phyloP scores from a whole-genome alignment of 2,797 vertebrate genomes.

The Clarias platycephalus region DNA sequence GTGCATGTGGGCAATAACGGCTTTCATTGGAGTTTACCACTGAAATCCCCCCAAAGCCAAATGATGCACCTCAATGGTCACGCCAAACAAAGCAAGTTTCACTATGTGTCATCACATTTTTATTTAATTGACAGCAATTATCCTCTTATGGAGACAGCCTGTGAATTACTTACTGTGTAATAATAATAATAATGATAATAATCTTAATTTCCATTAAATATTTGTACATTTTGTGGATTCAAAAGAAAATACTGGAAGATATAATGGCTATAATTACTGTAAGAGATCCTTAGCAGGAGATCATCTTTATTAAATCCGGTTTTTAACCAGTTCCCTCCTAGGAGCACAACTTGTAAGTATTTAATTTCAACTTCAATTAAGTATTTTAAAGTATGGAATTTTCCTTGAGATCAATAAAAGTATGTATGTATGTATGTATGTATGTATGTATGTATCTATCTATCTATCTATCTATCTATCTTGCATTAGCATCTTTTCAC shows the following conservation, averaged over 20 bases:
- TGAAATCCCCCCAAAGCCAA: conserved; percentile 53
- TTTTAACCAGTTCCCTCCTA: not conserved
- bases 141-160: conserved; percentile 5
- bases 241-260: not conserved
- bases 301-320: not conserved
- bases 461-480: no score
- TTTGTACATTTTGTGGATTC: not conserved
- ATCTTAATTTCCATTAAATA: not conserved
- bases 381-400: no score
- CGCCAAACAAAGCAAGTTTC: conserved; percentile 48
- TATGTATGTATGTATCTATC: no score
- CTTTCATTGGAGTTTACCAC: conserved; percentile 55
- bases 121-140: conserved; percentile 12
- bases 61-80: conserved; percentile 50
- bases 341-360: not conserved
- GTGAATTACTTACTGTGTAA: not conserved
- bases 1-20: conserved; percentile 38
- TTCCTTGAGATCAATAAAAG: no score
- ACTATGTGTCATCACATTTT: conserved; percentile 1
- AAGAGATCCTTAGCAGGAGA: not conserved
- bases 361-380: not conserved
- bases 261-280: conserved; percentile 16
- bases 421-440: no score
- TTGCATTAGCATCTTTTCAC: not conserved
- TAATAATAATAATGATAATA: not conserved